Evolutionary conservation across 2,888 invertebrate species (phyloP).

Genomic region (Orthosia gracilis): DNA sequence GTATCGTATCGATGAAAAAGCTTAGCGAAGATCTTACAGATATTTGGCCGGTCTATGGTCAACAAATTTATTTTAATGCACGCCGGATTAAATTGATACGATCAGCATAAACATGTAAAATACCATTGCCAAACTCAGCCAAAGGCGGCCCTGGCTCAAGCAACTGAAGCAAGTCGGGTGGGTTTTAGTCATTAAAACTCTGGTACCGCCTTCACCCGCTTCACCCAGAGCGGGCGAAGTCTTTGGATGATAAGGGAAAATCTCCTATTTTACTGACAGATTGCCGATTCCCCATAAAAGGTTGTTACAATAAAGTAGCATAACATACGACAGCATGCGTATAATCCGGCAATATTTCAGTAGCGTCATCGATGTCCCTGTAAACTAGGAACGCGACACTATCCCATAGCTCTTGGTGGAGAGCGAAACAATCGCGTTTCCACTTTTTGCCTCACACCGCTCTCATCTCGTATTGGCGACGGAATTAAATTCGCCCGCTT

Average conservation of each 20-base stretch:
- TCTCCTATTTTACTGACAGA: not conserved
- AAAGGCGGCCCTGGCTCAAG: not conserved
- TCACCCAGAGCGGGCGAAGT: no score
- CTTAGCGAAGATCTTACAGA: constrained; percentile 5
- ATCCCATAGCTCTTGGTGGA: constrained; percentile 73
- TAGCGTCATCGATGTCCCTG: constrained; percentile 70
- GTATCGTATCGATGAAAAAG: constrained; percentile 73
- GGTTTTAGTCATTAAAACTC: no score
- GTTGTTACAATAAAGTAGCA: not conserved
- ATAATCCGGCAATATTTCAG: constrained; percentile 28
- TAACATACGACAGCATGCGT: constrained; percentile 7
- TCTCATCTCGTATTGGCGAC: constrained; percentile 83
- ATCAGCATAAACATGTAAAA: constrained; percentile 14
- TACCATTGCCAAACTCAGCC: not conserved
- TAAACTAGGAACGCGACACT: constrained; percentile 63
- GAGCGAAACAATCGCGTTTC: constrained; percentile 82
- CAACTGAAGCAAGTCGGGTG: no score
- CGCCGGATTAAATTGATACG: constrained; percentile 5
- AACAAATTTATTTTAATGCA: constrained; percentile 2
- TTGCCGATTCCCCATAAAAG: constrained; percentile 4
- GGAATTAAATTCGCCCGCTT: constrained; percentile 85
- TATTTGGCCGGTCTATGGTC: not conserved
- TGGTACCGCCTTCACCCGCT: no score
- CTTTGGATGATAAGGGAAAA: no score
- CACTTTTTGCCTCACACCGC: constrained; percentile 82